Evolutionary conservation across 2,888 invertebrate species (phyloP).

Genomic region (Drosophila prolongata): DNA sequence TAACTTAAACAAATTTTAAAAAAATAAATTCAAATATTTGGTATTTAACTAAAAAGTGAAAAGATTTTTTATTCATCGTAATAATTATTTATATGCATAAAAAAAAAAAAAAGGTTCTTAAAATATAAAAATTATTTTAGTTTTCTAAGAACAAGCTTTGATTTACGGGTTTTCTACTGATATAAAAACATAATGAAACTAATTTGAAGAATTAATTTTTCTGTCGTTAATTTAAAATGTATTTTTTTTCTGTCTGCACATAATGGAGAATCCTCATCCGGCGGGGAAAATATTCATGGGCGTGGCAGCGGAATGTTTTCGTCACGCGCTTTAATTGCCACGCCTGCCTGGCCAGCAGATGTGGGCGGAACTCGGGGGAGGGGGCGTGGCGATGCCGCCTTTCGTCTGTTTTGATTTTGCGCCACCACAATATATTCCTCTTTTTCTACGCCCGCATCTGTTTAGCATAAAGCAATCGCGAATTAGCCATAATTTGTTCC

Average conservation of each 20-base stretch:
- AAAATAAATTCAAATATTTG: too few relatives aligned
- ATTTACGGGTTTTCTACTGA: not conserved
- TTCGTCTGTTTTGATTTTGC: slow-evolving; percentile 17
- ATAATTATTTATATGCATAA: too few relatives aligned
- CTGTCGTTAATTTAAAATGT: too few relatives aligned
- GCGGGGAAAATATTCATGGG: slow-evolving; percentile 16
- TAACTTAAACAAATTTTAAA: too few relatives aligned
- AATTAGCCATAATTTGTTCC: slow-evolving; percentile 60
- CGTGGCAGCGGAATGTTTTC: slow-evolving; percentile 49
- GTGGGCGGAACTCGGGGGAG: slow-evolving; percentile 7
- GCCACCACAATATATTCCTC: slow-evolving; percentile 12
- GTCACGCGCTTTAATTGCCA: slow-evolving; percentile 69
- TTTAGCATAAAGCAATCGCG: slow-evolving; percentile 50
- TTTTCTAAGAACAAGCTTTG: too few relatives aligned
- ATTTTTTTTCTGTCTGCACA: slow-evolving; percentile 1
- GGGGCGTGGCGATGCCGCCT: slow-evolving; percentile 26
- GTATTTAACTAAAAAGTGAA: too few relatives aligned
- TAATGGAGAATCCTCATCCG: not conserved
- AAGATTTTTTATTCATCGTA: too few relatives aligned
- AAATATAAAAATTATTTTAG: too few relatives aligned
- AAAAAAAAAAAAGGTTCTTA: too few relatives aligned
- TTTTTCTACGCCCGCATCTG: slow-evolving; percentile 47
- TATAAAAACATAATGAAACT: not conserved
- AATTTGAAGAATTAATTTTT: too few relatives aligned
- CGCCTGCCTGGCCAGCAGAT: slow-evolving; percentile 45